These are phyloP conservation scores for Chrysomallon squamiferum DNA, from an alignment of 1,140 invertebrate species.

Conservation along the genomic window DNA sequence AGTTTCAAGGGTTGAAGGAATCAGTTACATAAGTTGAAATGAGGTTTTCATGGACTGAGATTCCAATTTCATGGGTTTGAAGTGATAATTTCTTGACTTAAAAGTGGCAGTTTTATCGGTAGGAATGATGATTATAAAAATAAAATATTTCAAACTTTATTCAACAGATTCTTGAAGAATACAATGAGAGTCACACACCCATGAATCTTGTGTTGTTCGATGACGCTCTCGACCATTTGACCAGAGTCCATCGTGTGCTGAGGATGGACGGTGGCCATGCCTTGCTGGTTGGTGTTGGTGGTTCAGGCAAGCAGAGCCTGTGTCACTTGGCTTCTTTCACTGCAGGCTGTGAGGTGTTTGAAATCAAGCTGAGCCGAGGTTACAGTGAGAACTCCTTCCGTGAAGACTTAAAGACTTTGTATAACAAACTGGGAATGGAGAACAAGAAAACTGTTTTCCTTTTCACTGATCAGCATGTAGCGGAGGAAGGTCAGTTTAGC, in stretches of 20 bases:
- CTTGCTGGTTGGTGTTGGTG: constrained; percentile 84
- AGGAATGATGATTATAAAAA: too few relatives aligned
- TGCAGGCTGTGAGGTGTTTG: constrained; percentile 77
- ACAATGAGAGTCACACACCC: constrained; percentile 72
- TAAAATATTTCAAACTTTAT: too few relatives aligned
- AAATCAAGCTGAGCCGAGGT: constrained; percentile 80
- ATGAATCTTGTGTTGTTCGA: constrained; percentile 87
- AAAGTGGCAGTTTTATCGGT: too few relatives aligned
- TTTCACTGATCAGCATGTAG: constrained; percentile 80
- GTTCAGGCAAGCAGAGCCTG: constrained; percentile 74
- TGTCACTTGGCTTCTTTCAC: constrained; percentile 61
- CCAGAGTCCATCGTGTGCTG: constrained; percentile 81
- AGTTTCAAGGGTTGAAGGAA: too few relatives aligned
- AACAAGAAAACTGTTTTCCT: constrained; percentile 82
- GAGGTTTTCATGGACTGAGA: too few relatives aligned
- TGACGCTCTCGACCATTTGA: constrained; percentile 87
- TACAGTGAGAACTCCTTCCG: constrained; percentile 83
- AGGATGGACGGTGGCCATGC: constrained; percentile 84
- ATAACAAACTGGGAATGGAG: constrained; percentile 77
- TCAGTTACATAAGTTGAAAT: too few relatives aligned
- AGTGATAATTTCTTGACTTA: too few relatives aligned
- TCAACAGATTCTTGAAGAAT: constrained; percentile 81
- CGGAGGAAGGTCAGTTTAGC: constrained; percentile 65
- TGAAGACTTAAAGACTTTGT: constrained; percentile 84
- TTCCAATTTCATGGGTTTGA: too few relatives aligned